These are phyloP conservation scores for Metellina segmentata DNA, from an alignment of 2,888 invertebrate species.

Conservation along the genomic window DNA sequence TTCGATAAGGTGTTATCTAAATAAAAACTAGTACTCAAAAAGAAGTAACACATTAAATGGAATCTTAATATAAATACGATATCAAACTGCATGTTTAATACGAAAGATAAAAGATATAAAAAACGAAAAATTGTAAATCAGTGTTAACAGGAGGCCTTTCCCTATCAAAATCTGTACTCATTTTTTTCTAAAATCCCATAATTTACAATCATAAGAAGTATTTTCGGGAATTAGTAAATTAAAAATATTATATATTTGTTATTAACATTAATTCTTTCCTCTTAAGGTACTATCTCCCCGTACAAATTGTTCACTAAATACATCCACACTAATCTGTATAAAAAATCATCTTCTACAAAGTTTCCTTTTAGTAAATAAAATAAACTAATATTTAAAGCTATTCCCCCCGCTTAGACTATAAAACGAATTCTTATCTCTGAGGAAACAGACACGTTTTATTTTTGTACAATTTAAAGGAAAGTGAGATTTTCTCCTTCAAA, in stretches of 20 bases:
- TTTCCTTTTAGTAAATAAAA: neutral
- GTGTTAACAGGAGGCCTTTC: too few relatives aligned
- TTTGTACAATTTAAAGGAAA: slow-evolving; percentile 10
- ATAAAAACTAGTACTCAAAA: neutral
- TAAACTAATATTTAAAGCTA: neutral
- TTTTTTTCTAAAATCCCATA: too few relatives aligned
- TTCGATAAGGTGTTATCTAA: neutral
- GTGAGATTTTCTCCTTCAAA: neutral
- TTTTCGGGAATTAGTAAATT: too few relatives aligned
- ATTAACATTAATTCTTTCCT: neutral
- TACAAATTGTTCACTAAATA: too few relatives aligned
- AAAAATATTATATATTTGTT: too few relatives aligned
- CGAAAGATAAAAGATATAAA: neutral
- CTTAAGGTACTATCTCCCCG: neutral
- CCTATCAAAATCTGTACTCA: too few relatives aligned
- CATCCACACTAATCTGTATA: too few relatives aligned
- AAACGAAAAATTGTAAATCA: neutral
- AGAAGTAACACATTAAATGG: neutral
- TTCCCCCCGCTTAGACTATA: neutral
- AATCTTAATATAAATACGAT: neutral
- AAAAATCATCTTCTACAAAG: neutral
- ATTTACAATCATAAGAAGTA: too few relatives aligned
- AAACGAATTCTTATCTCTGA: neutral
- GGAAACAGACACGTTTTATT: slow-evolving; percentile 3
- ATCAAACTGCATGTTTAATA: neutral